Base-by-base conservation (phyloP, 2,888 invertebrate genomes). In the Byasa hedistus region DNA sequence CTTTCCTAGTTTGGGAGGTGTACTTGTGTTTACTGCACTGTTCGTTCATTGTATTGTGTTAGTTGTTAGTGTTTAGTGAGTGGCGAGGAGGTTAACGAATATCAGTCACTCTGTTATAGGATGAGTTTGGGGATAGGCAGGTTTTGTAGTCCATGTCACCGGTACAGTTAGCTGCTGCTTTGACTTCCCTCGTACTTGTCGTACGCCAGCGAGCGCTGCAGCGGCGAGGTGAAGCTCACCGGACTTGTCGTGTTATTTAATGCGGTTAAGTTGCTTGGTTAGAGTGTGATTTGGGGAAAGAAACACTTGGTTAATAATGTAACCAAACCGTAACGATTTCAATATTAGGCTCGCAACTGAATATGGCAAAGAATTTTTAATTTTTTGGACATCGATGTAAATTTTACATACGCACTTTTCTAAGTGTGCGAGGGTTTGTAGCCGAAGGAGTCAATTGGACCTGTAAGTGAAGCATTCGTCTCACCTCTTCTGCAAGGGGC, bases 401-500 rank as follows among this genome's bases (percentile, higher is more conserved):
- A 27, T 27, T 39, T 39, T 15, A 39, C 12, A 39, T 39, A 15
- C 3, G 39, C 39, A 39, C 12, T 39, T 51, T n/a, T 4, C 51
- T 4, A 51, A 39, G 39, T 1, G n/a, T 21, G 51, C n/a, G 10
- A 21, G 21, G 21, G 3, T 51, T 19, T n/a, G 19, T 19, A 56
- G 51, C 52, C 62, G 54, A 3, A 21, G 24, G 63, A 56, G 32
- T 67, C 19, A 56, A 54, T 61, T 52, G 56, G 8, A 22, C 22
- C 21, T 22, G 21, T 23, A 39, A 17, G 39, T 44, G 19, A 60
- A 68, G 64, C 21, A 51, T 60, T 63, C 52, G 4, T 64, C 76
- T 81, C 78, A 91, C 91, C 91, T 89, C 71, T 91, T 92, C 68
- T 89, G 86, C 70, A 88, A 74, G 1, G 92, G 88, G 63, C 92